Evolutionary conservation across 2,888 invertebrate species (phyloP).

Genomic region (Dolichopus griseipennis): DNA sequence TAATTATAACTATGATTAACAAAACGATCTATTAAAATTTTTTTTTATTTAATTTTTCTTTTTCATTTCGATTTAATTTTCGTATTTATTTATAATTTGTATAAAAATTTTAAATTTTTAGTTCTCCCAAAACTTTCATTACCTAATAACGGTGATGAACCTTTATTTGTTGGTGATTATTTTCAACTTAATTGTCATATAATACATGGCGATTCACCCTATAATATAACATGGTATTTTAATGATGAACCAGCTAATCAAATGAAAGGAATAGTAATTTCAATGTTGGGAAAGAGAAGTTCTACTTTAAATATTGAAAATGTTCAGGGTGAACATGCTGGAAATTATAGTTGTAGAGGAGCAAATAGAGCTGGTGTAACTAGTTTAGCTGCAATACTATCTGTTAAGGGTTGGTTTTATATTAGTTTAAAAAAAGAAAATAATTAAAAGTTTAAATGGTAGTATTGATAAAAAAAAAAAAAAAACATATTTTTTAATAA

Average conservation of each 20-base stretch:
- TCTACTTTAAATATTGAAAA: conserved; percentile 55
- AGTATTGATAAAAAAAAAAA: too few relatives aligned
- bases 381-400: conserved; percentile 35
- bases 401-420: conserved; percentile 39
- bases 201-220: conserved; percentile 70
- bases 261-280: conserved; percentile 32
- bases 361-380: conserved; percentile 51
- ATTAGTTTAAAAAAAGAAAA: conserved; percentile 16
- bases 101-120: conserved; percentile 14
- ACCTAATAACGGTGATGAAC: conserved; percentile 48
- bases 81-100: conserved; percentile 13
- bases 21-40: not conserved
- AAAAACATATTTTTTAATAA: not conserved
- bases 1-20: not conserved
- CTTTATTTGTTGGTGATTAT: conserved; percentile 53
- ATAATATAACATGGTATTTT: conserved; percentile 68
- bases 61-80: conserved; percentile 15
- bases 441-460: conserved; percentile 16
- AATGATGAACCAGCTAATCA: conserved; percentile 42
- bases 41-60: conserved; percentile 11
- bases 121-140: conserved; percentile 7
- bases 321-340: conserved; percentile 56
- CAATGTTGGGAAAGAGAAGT: conserved; percentile 50
- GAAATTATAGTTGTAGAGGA: conserved; percentile 66
- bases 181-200: conserved; percentile 57